These are phyloP conservation scores for Adelges cooleyi DNA, from an alignment of 1,140 invertebrate genomes.

Conservation along the genomic window DNA sequence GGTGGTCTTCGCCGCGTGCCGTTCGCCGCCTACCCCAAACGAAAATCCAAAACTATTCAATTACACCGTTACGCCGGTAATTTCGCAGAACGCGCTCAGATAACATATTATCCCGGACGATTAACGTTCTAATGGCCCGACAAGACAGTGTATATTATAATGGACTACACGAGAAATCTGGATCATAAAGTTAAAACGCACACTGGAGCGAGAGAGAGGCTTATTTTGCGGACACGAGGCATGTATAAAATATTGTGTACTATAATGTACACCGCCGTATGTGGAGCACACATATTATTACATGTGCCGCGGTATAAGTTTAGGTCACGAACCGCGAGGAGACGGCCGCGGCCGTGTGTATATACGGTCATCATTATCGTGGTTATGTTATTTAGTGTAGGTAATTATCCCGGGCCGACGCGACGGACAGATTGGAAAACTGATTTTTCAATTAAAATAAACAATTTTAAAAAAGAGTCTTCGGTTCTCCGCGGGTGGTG, in stretches of 20 bases:
- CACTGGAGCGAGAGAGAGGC: not conserved
- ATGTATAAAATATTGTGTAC: too few relatives aligned
- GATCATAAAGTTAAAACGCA: too few relatives aligned
- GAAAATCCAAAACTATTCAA: too few relatives aligned
- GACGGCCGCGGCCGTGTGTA: too few relatives aligned
- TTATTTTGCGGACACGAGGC: not conserved
- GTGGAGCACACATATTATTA: too few relatives aligned
- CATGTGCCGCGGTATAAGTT: too few relatives aligned
- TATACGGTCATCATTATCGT: not conserved
- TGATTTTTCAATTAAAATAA: slow-evolving; percentile 19
- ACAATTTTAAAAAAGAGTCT: not conserved
- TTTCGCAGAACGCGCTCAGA: slow-evolving; percentile 4
- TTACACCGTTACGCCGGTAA: slow-evolving; percentile 16
- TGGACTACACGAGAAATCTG: not conserved
- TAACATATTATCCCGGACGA: slow-evolving; percentile 10
- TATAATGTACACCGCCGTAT: too few relatives aligned
- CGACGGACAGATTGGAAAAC: not conserved
- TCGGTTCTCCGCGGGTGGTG: not conserved
- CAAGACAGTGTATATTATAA: not conserved
- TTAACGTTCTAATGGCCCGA: not conserved
- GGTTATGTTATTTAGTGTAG: not conserved
- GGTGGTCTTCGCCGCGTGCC: slow-evolving; percentile 18
- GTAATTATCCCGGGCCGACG: too few relatives aligned
- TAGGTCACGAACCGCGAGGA: not conserved
- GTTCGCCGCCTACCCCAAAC: slow-evolving; percentile 2